Base-by-base conservation (phyloP, 2,113 vertebrate genomes). In the Perognathus longimembris region DNA sequence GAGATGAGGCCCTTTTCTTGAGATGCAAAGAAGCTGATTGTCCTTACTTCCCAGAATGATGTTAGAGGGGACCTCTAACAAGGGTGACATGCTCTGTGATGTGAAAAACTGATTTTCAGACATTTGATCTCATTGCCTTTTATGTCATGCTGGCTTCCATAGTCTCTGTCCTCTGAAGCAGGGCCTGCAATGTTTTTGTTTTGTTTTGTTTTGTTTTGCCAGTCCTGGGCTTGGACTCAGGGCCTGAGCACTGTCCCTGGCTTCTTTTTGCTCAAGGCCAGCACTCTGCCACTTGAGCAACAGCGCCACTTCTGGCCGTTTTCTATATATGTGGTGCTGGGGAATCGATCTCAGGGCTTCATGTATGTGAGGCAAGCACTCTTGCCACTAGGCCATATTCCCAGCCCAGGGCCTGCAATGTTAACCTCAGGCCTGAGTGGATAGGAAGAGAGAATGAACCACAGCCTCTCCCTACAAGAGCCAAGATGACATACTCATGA, bases 101-200 rank as follows among this genome's bases (percentile, higher is more conserved):
- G 24, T 45, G 73, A 92, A 36, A 76, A 90, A 70, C 20, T 3
- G 40, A 8, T 90, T 71, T 91, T 14, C 59, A 80, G 20, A 59
- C 40, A 30, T 42, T 50, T 71, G 28, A 38, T 7, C 21, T 74
- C 69, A n/a, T 66, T 92, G 36, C 66, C 67, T 67, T 12, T 73
- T 40, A 30, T 10, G 3, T 22, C n/a, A 32, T 34, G 34, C 89
- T 76, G 36, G 3, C 64, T 9, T n/a, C 10, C 28, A n/a, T 24
- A n/a, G 40, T 89, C 75, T 54, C 45, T 64, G 34, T 73, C 11
- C 6, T 76, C 67, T 28, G 63, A 40, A 66, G 70, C 5, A 42
- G 5, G 26, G 3, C 22, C 67, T 42, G 66, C 54, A 69, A 38
- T 77, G 5, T 73, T 76, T n/a, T n/a, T n/a, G n/a, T n/a, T n/a